These are phyloP conservation scores for Gymnothorax javanicus DNA, from an alignment of 2,797 vertebrate genomes.

Conservation along the genomic window DNA sequence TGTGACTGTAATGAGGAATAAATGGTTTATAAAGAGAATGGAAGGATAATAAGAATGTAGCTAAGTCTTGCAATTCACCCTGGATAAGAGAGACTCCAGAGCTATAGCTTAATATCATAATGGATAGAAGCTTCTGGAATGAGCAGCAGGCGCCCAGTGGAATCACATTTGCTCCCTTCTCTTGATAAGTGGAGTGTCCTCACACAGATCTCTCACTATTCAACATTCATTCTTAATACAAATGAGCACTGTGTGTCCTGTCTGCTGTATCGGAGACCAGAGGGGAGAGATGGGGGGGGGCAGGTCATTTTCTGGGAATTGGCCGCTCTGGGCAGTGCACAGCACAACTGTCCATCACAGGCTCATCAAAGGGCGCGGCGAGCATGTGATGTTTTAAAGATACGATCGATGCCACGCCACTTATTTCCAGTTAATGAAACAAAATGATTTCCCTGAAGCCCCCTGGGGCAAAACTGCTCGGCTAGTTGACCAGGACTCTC, in stretches of 20 bases:
- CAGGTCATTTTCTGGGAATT: background rate
- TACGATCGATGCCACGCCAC: constrained; percentile 22
- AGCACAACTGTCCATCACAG: constrained; percentile 3
- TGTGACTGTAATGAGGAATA: too few species aligned
- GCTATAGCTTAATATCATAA: background rate
- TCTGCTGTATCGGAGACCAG: background rate
- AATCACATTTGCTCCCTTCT: background rate
- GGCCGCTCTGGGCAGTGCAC: background rate
- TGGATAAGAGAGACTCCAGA: background rate
- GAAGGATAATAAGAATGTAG: background rate
- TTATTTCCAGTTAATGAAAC: constrained; percentile 25
- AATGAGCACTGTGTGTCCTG: constrained; percentile 33
- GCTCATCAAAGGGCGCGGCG: background rate
- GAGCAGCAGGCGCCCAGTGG: background rate
- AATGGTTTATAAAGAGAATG: too few species aligned
- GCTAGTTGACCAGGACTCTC: constrained; percentile 2
- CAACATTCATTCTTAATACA: constrained; percentile 61
- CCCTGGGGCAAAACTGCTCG: constrained; percentile 26
- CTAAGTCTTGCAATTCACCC: background rate
- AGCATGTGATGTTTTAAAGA: constrained; percentile 12
- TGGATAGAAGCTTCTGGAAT: background rate
- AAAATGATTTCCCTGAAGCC: constrained; percentile 23
- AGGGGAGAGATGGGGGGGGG: background rate
- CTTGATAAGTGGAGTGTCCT: constrained; percentile 64
- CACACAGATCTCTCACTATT: constrained; percentile 64